Base-by-base conservation (phyloP, 2,797 vertebrate genomes). In the Pangasius sanitwongsei region DNA sequence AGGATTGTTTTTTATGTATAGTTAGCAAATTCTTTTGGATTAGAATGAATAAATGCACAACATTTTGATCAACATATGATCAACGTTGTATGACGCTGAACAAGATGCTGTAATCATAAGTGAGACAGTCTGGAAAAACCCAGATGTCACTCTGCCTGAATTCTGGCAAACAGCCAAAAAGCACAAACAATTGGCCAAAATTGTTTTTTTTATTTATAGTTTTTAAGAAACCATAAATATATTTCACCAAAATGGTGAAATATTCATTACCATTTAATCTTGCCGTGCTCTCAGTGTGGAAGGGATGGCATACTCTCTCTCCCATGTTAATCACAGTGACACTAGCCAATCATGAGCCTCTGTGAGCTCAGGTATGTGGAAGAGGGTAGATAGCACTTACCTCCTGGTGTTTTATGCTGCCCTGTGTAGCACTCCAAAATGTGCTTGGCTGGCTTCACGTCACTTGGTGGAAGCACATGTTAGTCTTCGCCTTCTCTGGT, bases 61-160 rank as follows among this genome's bases (percentile, higher is more conserved):
- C 48, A 48, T 9, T 48, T 48, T 48, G 48, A 48, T 48, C 48
- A 48, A 8, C 15, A 41, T 50, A 50, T 69, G 2, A 37, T 69
- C 69, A 34, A 48, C 8, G 34, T 53, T 78, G 81, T 31, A 31
- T 88, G 87, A 67, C 63, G 84, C 41, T 59, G 48, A 90, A 70
- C n/a, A 86, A 77, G 15, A 41, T 63, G 25, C 34, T 80, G 44
- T 25, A 85, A 85, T 88, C n/a, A 20, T 34, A 31, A 78, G n/a
- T 31, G n/a, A 80, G 28, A 3, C n/a, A 16, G 4, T 55, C 50
- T 31, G 80, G 34, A 4, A 80, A 80, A 80, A 9, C 50, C 50
- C 50, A 55, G 50, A 37, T 81, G 31, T 59, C 9, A 23, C 31
- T 34, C 15, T 20, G 78, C 8, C 15, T 78, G 48, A n/a, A 16